phyloP scores from a whole-genome alignment of 2,888 invertebrate species.

The Amblyjoppa proteus region DNA sequence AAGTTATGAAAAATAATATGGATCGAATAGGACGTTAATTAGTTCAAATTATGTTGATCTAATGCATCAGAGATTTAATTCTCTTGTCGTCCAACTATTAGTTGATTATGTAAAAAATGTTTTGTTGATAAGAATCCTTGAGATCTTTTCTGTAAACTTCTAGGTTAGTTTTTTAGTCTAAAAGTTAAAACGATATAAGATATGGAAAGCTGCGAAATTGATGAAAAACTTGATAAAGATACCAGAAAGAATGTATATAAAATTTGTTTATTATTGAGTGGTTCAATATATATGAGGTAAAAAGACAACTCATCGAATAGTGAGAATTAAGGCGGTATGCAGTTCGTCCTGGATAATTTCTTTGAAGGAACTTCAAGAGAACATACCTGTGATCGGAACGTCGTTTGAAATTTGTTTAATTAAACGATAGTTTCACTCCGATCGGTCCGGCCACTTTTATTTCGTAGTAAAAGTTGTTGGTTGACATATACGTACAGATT shows the following conservation, averaged over 20 bases:
- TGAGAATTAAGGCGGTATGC: not conserved
- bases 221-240: constrained; percentile 14
- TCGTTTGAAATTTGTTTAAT: constrained; percentile 28
- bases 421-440: constrained; percentile 22
- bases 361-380: not conserved
- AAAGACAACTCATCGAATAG: not conserved
- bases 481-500: constrained; percentile 29
- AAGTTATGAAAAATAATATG: not conserved
- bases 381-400: not conserved
- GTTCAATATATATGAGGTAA: not conserved
- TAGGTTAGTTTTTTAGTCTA: constrained; percentile 21
- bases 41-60: not conserved
- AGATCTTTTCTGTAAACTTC: not conserved
- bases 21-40: not conserved
- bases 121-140: not conserved
- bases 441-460: constrained; percentile 33
- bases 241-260: constrained; percentile 1
- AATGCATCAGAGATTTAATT: not conserved
- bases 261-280: not conserved
- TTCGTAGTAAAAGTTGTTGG: constrained; percentile 36
- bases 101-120: not conserved
- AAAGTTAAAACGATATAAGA: not conserved
- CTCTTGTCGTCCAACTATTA: not conserved
- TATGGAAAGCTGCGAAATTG: not conserved
- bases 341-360: not conserved